phyloP scores from a whole-genome alignment of 2,888 invertebrate species.

The Hemistola chrysoprasaria region DNA sequence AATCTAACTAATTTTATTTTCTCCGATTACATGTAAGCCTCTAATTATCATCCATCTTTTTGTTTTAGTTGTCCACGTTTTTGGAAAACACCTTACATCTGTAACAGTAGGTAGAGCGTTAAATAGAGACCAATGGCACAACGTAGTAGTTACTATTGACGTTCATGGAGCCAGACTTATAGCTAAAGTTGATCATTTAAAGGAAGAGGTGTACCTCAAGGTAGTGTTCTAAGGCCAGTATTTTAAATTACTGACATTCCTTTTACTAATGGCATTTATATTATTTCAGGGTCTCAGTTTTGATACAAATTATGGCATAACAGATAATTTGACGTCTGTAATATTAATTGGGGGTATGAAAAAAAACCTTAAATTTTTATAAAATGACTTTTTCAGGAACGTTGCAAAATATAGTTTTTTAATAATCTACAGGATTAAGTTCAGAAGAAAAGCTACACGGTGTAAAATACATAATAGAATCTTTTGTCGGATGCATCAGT shows the following conservation, averaged over 20 bases:
- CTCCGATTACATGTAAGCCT: neutral
- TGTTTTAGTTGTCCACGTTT: conserved; percentile 90
- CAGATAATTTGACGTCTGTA: conserved; percentile 92
- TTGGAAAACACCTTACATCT: conserved; percentile 91
- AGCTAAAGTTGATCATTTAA: conserved; percentile 92
- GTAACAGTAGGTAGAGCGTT: conserved; percentile 93
- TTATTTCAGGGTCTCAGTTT: conserved; percentile 86
- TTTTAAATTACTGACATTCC: conserved; percentile 14
- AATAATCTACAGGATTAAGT: conserved; percentile 84
- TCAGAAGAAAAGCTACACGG: conserved; percentile 94
- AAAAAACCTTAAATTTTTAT: too few relatives aligned
- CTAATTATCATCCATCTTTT: neutral
- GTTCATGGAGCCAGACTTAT: conserved; percentile 92
- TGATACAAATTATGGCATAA: conserved; percentile 93
- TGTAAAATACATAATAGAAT: conserved; percentile 95
- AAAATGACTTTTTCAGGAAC: too few relatives aligned
- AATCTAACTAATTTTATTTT: conserved; percentile 8
- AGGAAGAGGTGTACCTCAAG: conserved; percentile 91
- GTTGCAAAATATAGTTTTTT: too few relatives aligned
- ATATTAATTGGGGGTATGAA: conserved; percentile 92
- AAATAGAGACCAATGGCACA: conserved; percentile 95
- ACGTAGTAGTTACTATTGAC: conserved; percentile 92
- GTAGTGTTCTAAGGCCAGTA: conserved; percentile 33
- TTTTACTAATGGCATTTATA: conserved; percentile 17
- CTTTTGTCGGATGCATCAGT: conserved; percentile 95